Conservation (phyloP, 2,888 invertebrate genomes). For the Piscicola geometra region DNA sequence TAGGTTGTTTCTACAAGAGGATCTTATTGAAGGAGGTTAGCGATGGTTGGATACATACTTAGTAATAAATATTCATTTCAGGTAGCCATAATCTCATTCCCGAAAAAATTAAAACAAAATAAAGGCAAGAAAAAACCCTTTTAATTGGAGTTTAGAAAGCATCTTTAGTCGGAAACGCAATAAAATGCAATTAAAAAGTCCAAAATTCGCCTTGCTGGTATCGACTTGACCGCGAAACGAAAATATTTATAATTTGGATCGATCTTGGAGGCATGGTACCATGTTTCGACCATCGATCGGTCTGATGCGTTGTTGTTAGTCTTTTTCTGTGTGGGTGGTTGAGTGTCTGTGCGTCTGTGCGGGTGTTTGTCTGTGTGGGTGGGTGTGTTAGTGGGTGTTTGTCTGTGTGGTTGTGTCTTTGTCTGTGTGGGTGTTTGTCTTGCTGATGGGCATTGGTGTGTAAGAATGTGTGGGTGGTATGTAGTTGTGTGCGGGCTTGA, state of each 20-base stretch:
- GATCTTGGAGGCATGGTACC: neutral
- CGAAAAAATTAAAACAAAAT: too few relatives aligned
- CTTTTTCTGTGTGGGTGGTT: neutral
- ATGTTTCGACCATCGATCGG: neutral
- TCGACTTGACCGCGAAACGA: constrained; percentile 13
- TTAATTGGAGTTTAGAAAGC: too few relatives aligned
- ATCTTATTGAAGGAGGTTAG: too few relatives aligned
- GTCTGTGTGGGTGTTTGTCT: neutral
- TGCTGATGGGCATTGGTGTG: neutral
- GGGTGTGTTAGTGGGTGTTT: neutral
- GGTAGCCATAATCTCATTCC: too few relatives aligned
- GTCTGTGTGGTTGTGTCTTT: constrained; percentile 6
- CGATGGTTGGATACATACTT: too few relatives aligned
- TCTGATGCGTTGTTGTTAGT: neutral
- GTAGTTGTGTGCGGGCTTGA: neutral
- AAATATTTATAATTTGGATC: neutral
- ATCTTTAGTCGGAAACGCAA: too few relatives aligned
- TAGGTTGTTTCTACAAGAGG: too few relatives aligned
- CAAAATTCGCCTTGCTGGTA: too few relatives aligned
- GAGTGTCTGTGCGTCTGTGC: too few relatives aligned
- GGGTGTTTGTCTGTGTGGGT: neutral
- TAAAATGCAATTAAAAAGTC: too few relatives aligned
- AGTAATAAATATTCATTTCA: too few relatives aligned
- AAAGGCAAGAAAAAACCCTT: too few relatives aligned
- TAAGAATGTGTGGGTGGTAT: neutral